Conservation (phyloP, 2,888 invertebrate species). For the Cosmopolites sordidus region DNA sequence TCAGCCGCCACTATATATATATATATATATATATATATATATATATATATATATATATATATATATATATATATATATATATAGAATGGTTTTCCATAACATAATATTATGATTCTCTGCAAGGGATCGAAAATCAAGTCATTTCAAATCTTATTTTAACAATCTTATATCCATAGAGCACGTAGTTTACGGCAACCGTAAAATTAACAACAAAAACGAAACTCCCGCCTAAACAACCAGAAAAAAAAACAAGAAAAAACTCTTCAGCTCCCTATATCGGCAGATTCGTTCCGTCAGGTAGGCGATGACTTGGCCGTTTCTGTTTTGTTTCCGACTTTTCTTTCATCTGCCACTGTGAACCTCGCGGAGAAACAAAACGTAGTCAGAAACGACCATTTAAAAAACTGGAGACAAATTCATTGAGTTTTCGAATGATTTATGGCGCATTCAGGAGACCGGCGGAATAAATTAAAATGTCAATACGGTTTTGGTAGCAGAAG, state of each 20-base stretch:
- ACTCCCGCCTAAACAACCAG: background rate
- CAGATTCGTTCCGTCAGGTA: slow-evolving; percentile 24
- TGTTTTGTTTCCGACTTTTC: slow-evolving; percentile 5
- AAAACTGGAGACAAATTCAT: slow-evolving; percentile 28
- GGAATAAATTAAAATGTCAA: slow-evolving; percentile 37
- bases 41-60: too few species aligned
- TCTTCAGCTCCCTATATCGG: slow-evolving; percentile 11
- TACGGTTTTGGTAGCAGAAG: slow-evolving; percentile 28
- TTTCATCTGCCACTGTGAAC: background rate
- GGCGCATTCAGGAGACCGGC: slow-evolving; percentile 14
- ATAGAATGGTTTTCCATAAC: too few species aligned
- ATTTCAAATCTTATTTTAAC: too few species aligned
- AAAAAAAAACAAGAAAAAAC: background rate
- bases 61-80: too few species aligned
- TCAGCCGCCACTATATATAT: too few species aligned
- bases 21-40: too few species aligned
- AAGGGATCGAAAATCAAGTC: too few species aligned
- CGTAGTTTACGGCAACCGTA: background rate
- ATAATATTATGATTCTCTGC: too few species aligned
- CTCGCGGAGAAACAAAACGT: slow-evolving; percentile 22
- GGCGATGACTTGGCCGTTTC: slow-evolving; percentile 20
- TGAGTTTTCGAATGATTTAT: slow-evolving; percentile 25
- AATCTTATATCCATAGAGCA: background rate
- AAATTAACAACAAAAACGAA: background rate
- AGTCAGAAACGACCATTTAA: slow-evolving; percentile 22